These are phyloP conservation scores for Sebastes nivosus DNA, from an alignment of 2,797 vertebrate genomes.

Conservation along the genomic window DNA sequence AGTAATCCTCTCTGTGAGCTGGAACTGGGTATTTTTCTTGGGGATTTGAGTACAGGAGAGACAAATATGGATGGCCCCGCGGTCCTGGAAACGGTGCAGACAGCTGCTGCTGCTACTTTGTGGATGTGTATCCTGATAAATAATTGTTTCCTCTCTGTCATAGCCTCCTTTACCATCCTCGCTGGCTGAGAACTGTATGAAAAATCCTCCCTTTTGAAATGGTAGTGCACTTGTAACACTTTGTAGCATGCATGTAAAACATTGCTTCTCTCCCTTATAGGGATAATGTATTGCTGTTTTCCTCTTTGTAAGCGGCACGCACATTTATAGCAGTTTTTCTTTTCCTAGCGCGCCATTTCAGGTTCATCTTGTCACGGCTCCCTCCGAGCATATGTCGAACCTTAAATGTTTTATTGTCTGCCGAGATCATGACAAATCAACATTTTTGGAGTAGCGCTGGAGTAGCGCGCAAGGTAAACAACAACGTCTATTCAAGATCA, in stretches of 20 bases:
- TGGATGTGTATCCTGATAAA: constrained; percentile 76
- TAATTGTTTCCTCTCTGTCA: constrained; percentile 79
- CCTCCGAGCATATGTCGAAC: constrained; percentile 72
- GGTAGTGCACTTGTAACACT: constrained; percentile 44
- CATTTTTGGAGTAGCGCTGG: constrained; percentile 49
- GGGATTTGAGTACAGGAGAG: constrained; percentile 74
- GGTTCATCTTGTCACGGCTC: constrained; percentile 63
- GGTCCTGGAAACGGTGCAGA: constrained; percentile 69
- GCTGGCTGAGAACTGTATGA: constrained; percentile 54
- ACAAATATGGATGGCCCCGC: constrained; percentile 73
- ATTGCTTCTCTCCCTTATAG: constrained; percentile 35
- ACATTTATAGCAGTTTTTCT: constrained; percentile 45
- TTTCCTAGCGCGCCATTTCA: constrained; percentile 39
- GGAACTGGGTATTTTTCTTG: constrained; percentile 81
- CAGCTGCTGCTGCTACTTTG: constrained; percentile 77
- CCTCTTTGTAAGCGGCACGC: constrained; percentile 43
- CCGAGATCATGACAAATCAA: constrained; percentile 72
- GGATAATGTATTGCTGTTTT: constrained; percentile 43
- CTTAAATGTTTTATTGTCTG: constrained; percentile 63
- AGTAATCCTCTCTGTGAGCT: constrained; percentile 78
- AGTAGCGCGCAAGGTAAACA: constrained; percentile 55
- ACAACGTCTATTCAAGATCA: constrained; percentile 57
- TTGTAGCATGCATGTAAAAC: constrained; percentile 62
- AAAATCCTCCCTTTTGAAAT: constrained; percentile 52
- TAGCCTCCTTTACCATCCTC: constrained; percentile 64